A percentile compares a stretch with the other conserved stretches of the same genome.
phyloP scores from a whole-genome alignment of 2,797 vertebrate genomes.

The Brachyrhaphis roseni region DNA sequence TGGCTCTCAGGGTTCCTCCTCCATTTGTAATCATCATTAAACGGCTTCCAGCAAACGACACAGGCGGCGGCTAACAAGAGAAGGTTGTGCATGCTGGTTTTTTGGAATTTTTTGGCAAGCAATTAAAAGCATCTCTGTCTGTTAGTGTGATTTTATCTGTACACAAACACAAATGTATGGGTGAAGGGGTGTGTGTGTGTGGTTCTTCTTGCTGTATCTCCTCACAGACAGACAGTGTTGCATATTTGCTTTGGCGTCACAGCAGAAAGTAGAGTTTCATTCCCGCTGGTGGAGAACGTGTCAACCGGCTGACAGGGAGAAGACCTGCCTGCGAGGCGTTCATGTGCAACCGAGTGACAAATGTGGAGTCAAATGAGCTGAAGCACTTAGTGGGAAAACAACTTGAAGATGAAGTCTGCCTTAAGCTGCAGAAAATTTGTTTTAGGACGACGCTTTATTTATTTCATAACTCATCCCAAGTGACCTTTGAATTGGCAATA shows the following conservation, averaged over 20 bases:
- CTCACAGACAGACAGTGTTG: conserved; percentile 22
- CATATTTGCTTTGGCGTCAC: conserved; percentile 35
- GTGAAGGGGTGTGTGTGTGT: not conserved
- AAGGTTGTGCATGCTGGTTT: not conserved
- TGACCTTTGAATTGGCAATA: not conserved
- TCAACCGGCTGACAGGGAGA: conserved; percentile 41
- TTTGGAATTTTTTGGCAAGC: not conserved
- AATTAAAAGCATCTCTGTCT: conserved; percentile 43
- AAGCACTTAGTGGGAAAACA: conserved; percentile 20
- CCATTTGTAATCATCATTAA: conserved; percentile 52
- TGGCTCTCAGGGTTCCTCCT: conserved; percentile 14
- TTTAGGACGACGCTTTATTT: conserved; percentile 20
- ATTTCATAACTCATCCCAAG: not conserved
- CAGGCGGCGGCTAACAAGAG: conserved; percentile 51
- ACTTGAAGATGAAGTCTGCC: conserved; percentile 10
- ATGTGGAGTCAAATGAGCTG: conserved; percentile 57
- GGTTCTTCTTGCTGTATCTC: not conserved
- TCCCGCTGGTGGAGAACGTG: conserved; percentile 44
- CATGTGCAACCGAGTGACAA: conserved; percentile 45
- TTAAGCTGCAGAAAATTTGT: conserved; percentile 9
- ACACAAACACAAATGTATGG: not conserved
- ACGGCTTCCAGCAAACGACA: conserved; percentile 40
- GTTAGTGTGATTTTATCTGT: conserved; percentile 11
- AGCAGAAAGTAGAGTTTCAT: conserved; percentile 44
- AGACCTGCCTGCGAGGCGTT: conserved; percentile 30